phyloP scores from a whole-genome alignment of 2,797 vertebrate genomes.

The Botia kubotai region DNA sequence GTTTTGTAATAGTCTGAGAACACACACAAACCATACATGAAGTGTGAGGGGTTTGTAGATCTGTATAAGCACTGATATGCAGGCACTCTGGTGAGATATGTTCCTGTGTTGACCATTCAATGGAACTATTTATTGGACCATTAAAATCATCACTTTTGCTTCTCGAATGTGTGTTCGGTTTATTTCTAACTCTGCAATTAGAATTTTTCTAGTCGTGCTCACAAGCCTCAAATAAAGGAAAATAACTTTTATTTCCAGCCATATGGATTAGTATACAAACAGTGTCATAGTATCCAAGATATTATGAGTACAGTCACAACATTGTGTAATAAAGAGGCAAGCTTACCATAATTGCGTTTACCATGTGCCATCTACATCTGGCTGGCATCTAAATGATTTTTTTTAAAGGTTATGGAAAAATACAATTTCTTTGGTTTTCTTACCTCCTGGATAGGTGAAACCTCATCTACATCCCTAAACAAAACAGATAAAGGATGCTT shows the following conservation, averaged over 20 bases:
- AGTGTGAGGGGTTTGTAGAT: constrained; percentile 47
- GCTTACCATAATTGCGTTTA: neutral
- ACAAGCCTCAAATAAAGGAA: neutral
- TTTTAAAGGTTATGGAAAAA: neutral
- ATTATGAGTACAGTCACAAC: neutral
- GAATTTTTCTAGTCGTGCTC: neutral
- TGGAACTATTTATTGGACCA: constrained; percentile 82
- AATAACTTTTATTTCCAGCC: constrained; percentile 21
- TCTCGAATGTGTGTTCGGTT: constrained; percentile 53
- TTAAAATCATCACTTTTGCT: constrained; percentile 76
- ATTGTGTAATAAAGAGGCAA: neutral
- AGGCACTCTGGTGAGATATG: constrained; percentile 59
- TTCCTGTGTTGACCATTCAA: constrained; percentile 62
- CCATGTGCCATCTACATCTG: neutral
- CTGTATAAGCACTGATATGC: constrained; percentile 74
- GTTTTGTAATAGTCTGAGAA: constrained; percentile 47
- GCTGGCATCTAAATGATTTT: neutral
- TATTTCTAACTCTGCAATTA: neutral
- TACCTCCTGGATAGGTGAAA: neutral
- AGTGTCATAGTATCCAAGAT: neutral
- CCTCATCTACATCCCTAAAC: neutral
- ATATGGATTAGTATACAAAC: neutral
- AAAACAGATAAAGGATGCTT: neutral
- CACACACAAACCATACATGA: constrained; percentile 28
- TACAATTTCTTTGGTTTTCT: neutral